Conservation (phyloP, 2,888 invertebrate genomes). For the Lepidocyrtoides sp. region DNA sequence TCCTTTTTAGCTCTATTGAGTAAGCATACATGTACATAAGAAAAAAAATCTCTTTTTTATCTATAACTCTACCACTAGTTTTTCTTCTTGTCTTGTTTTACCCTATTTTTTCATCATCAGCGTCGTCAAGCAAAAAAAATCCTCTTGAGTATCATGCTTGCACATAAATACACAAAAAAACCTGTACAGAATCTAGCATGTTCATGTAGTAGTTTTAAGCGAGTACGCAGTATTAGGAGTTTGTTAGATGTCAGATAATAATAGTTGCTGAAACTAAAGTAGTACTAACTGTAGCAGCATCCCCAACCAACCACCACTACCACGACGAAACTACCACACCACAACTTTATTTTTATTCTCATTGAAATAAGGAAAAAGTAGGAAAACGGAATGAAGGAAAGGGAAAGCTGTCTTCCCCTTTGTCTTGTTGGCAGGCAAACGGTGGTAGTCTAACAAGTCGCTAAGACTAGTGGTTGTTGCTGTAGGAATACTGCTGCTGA, state of each 20-base stretch:
- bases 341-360: conserved; percentile 22
- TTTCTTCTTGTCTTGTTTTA: conserved; percentile 18
- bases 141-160: conserved; percentile 49
- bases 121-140: conserved; percentile 34
- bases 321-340: not conserved
- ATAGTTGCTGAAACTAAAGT: not conserved
- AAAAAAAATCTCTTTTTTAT: too few relatives aligned
- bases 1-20: not conserved
- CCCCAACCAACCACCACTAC: not conserved
- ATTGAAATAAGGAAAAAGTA: not conserved
- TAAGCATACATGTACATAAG: not conserved
- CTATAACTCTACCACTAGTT: conserved; percentile 6
- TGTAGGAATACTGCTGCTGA: not conserved
- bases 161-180: not conserved
- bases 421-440: conserved; percentile 14
- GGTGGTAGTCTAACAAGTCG: too few relatives aligned
- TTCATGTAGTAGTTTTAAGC: not conserved
- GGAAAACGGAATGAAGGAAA: not conserved
- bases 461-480: not conserved
- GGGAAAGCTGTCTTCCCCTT: conserved; percentile 8
- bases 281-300: not conserved
- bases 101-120: conserved; percentile 42
- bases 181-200: not conserved
- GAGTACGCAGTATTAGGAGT: not conserved
- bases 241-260: not conserved